Evolutionary conservation across 2,797 vertebrate genomes (phyloP).

Genomic region (Anguilla marmorata): DNA sequence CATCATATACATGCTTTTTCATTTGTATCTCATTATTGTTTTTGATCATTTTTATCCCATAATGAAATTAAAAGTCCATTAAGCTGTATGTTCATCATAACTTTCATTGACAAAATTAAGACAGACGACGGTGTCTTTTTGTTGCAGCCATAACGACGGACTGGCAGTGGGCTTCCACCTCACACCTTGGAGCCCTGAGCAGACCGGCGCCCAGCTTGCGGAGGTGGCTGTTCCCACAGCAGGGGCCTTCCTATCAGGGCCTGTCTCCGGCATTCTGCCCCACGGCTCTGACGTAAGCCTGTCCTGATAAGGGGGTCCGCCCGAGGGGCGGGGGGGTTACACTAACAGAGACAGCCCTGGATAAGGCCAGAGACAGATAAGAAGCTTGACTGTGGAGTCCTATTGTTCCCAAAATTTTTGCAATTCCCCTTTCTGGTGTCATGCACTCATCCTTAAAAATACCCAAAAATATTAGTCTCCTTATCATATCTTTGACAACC

Average conservation of each 20-base stretch:
- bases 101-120: too few species aligned
- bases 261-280: conserved; percentile 68
- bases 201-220: conserved; percentile 5
- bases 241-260: conserved; percentile 72
- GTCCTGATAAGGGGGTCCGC: conserved; percentile 73
- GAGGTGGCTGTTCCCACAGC: conserved; percentile 70
- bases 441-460: conserved; percentile 48
- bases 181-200: background rate
- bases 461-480: conserved; percentile 58
- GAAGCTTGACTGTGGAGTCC: conserved; percentile 68
- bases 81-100: too few species aligned
- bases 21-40: too few species aligned
- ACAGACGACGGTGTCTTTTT: background rate
- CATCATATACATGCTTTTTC: too few species aligned
- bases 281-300: conserved; percentile 72
- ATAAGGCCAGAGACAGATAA: conserved; percentile 79
- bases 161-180: background rate
- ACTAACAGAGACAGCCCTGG: conserved; percentile 77
- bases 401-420: conserved; percentile 70
- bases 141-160: background rate
- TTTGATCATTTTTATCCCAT: too few species aligned
- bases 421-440: conserved; percentile 30
- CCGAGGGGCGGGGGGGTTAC: conserved; percentile 67
- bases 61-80: too few species aligned
- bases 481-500: conserved; percentile 53